Conservation (phyloP, 2,888 invertebrate genomes). For the Leuctra nigra region DNA sequence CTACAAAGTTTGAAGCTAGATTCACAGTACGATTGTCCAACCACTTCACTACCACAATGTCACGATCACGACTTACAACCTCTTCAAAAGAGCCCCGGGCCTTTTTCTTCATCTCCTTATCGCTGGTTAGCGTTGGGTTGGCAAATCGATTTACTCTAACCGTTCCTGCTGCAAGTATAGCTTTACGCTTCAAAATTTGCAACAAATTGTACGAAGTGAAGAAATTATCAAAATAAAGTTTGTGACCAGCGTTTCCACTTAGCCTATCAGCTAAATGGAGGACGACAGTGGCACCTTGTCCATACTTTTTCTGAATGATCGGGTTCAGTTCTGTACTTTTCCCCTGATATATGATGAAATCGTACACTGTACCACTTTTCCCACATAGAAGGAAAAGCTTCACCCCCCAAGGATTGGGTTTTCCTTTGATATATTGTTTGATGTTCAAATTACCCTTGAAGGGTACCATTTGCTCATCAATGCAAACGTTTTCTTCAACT, state of each 20-base stretch:
- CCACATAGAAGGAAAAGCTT: constrained; percentile 33
- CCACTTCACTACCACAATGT: constrained; percentile 31
- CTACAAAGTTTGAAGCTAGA: constrained; percentile 33
- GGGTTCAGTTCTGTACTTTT: constrained; percentile 32
- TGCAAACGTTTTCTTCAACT: constrained; percentile 39
- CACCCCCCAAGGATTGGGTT: constrained; percentile 33
- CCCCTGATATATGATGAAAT: constrained; percentile 37
- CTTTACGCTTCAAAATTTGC: constrained; percentile 17
- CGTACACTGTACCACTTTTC: constrained; percentile 31
- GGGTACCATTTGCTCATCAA: constrained; percentile 36
- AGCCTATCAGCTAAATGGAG: constrained; percentile 23
- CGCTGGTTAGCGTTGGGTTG: constrained; percentile 21
- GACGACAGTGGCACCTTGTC: constrained; percentile 25
- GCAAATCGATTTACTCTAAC: constrained; percentile 19
- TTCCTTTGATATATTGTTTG: constrained; percentile 34
- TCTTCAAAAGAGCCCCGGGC: constrained; percentile 22
- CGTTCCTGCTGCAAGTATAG: constrained; percentile 19
- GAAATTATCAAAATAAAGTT: constrained; percentile 27
- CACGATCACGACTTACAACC: constrained; percentile 27
- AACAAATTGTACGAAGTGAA: constrained; percentile 23
- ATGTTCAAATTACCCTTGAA: constrained; percentile 32
- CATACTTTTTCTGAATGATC: constrained; percentile 1
- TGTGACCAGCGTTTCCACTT: not conserved
- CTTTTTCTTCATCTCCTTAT: constrained; percentile 24
- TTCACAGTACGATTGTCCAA: constrained; percentile 33